Evolutionary conservation across 2,888 invertebrate species (phyloP).

Genomic region (Andricus quercusramuli): DNA sequence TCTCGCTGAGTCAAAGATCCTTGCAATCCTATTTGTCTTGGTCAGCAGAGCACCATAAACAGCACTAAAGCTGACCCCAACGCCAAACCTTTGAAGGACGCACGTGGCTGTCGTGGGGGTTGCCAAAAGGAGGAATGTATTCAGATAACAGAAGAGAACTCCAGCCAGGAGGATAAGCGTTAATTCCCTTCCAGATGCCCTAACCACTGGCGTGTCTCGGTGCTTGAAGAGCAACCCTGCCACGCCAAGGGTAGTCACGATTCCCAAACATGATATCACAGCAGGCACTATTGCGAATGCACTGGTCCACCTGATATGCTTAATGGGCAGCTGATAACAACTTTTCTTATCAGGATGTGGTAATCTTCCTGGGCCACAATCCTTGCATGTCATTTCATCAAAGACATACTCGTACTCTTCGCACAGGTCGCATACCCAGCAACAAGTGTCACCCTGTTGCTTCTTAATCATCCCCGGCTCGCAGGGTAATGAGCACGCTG

Average conservation of each 20-base stretch:
- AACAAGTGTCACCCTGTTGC: slow-evolving; percentile 86
- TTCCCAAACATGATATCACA: slow-evolving; percentile 83
- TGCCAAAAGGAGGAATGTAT: slow-evolving; percentile 83
- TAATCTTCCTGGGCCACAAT: slow-evolving; percentile 84
- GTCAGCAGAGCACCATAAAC: slow-evolving; percentile 84
- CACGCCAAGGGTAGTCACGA: slow-evolving; percentile 82
- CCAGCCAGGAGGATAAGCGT: slow-evolving; percentile 83
- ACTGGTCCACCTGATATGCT: slow-evolving; percentile 85
- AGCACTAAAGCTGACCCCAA: slow-evolving; percentile 84
- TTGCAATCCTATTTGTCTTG: slow-evolving; percentile 83
- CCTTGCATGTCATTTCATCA: slow-evolving; percentile 84
- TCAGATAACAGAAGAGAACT: slow-evolving; percentile 83
- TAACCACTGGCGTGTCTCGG: slow-evolving; percentile 84
- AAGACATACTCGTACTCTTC: slow-evolving; percentile 84
- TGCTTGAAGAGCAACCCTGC: slow-evolving; percentile 83
- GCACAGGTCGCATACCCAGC: slow-evolving; percentile 89
- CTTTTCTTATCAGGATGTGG: slow-evolving; percentile 82
- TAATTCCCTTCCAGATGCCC: slow-evolving; percentile 83
- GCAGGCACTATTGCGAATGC: slow-evolving; percentile 84
- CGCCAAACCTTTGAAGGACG: slow-evolving; percentile 83
- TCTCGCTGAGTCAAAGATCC: slow-evolving; percentile 84
- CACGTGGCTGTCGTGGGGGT: slow-evolving; percentile 82
- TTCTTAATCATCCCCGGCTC: slow-evolving; percentile 84
- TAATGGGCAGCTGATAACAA: slow-evolving; percentile 83
- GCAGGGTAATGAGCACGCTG: slow-evolving; percentile 86